A percentile compares a stretch with the other conserved stretches of the same genome.
These are phyloP conservation scores for Lithodes maja DNA, from an alignment of 2,888 invertebrate species.

Conservation along the genomic window DNA sequence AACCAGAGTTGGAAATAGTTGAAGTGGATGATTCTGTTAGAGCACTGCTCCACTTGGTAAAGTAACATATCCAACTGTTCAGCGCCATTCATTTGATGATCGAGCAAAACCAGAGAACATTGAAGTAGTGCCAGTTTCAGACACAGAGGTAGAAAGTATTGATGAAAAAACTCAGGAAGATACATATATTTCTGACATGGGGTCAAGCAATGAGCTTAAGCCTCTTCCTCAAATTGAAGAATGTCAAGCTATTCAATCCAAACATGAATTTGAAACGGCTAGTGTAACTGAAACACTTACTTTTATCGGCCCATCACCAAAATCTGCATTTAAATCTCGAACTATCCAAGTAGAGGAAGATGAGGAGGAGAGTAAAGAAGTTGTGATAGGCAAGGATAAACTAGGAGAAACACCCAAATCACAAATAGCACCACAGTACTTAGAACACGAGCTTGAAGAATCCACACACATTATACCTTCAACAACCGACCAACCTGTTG, in stretches of 20 bases:
- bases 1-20: constrained; percentile 39
- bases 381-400: constrained; percentile 32
- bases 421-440: constrained; percentile 27
- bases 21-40: constrained; percentile 38
- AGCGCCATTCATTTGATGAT: constrained; percentile 32
- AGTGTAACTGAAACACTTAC: constrained; percentile 58
- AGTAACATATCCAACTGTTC: constrained; percentile 39
- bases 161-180: constrained; percentile 7
- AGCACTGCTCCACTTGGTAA: constrained; percentile 37
- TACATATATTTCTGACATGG: constrained; percentile 14
- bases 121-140: constrained; percentile 38
- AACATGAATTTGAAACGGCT: constrained; percentile 56
- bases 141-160: constrained; percentile 14
- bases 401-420: constrained; percentile 29
- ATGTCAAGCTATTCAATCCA: constrained; percentile 50
- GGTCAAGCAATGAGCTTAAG: constrained; percentile 32
- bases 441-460: constrained; percentile 27
- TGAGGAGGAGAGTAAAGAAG: constrained; percentile 28
- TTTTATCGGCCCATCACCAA: constrained; percentile 54
- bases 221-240: constrained; percentile 52
- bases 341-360: constrained; percentile 64
- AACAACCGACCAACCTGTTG: constrained; percentile 44
- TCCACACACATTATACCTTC: constrained; percentile 37
- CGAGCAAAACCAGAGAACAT: constrained; percentile 24
- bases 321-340: constrained; percentile 38